phyloP scores from a whole-genome alignment of 2,888 invertebrate species.

The Lasius platythorax region DNA sequence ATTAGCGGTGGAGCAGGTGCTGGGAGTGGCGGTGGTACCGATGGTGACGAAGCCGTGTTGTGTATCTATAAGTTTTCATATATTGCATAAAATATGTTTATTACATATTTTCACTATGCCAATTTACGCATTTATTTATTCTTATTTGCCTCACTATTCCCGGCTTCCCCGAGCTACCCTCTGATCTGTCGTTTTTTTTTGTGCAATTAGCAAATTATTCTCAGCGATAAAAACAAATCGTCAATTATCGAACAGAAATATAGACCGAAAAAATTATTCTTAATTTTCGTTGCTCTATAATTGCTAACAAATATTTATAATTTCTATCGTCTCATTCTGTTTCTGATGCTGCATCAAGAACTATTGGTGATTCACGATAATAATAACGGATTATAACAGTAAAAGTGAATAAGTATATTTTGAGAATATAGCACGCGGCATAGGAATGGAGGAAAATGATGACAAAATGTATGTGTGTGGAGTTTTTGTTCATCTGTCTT shows the following conservation, averaged over 20 bases:
- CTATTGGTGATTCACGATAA: no score
- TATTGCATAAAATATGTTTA: slow-evolving; percentile 76
- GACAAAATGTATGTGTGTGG: not conserved
- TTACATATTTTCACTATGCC: slow-evolving; percentile 76
- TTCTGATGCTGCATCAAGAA: not conserved
- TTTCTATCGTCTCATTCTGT: not conserved
- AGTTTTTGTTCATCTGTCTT: not conserved
- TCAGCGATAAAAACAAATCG: not conserved
- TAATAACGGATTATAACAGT: not conserved
- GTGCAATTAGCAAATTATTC: not conserved
- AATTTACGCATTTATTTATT: slow-evolving; percentile 60
- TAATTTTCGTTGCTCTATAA: not conserved
- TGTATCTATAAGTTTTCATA: slow-evolving; percentile 74
- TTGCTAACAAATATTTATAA: not conserved
- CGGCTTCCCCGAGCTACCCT: slow-evolving; percentile 47
- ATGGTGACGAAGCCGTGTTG: slow-evolving; percentile 65
- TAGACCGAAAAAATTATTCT: not conserved
- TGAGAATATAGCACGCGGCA: no score
- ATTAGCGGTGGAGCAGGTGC: slow-evolving; percentile 46
- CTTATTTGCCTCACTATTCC: slow-evolving; percentile 57
- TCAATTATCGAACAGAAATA: not conserved
- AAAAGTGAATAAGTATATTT: not conserved
- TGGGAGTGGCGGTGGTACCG: slow-evolving; percentile 54
- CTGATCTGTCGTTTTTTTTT: slow-evolving; percentile 20
- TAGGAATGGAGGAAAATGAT: slow-evolving; percentile 6